Percentiles rank a stretch among this genome's conserved stretches.
Conservation (phyloP, 1,140 invertebrate genomes). For the Conus ventricosus region DNA sequence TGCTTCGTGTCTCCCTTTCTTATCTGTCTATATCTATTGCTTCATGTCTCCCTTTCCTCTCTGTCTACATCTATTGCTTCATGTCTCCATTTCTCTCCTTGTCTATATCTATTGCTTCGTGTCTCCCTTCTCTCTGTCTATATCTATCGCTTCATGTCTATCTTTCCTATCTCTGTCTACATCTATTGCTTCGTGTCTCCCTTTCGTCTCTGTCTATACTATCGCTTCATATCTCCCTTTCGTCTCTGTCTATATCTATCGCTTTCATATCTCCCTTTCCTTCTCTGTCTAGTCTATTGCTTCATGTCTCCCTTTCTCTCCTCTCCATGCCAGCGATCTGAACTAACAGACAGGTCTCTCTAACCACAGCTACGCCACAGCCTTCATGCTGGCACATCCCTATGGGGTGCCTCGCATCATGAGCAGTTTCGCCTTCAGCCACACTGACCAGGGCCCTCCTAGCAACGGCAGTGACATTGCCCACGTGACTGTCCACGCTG, state of each 20-base stretch:
- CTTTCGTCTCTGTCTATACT: not conserved
- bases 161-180: too few species aligned
- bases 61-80: too few species aligned
- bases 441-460: constrained; percentile 72
- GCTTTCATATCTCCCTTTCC: not conserved
- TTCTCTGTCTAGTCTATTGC: not conserved
- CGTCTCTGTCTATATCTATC: too few species aligned
- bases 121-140: too few species aligned
- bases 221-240: constrained; percentile 56
- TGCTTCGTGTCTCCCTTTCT: too few species aligned
- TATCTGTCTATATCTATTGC: too few species aligned
- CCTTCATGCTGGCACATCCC: constrained; percentile 86
- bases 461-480: constrained; percentile 79
- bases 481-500: constrained; percentile 73
- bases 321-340: too few species aligned
- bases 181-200: not conserved
- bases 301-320: constrained; percentile 55
- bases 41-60: too few species aligned
- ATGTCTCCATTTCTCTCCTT: too few species aligned
- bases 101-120: too few species aligned
- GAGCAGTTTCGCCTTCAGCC: constrained; percentile 81
- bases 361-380: constrained; percentile 78
- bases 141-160: too few species aligned
- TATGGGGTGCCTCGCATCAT: constrained; percentile 85
- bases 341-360: not conserved